Evolutionary conservation across 2,113 vertebrate species (phyloP).

Genomic region (Leptodactylus fuscus): DNA sequence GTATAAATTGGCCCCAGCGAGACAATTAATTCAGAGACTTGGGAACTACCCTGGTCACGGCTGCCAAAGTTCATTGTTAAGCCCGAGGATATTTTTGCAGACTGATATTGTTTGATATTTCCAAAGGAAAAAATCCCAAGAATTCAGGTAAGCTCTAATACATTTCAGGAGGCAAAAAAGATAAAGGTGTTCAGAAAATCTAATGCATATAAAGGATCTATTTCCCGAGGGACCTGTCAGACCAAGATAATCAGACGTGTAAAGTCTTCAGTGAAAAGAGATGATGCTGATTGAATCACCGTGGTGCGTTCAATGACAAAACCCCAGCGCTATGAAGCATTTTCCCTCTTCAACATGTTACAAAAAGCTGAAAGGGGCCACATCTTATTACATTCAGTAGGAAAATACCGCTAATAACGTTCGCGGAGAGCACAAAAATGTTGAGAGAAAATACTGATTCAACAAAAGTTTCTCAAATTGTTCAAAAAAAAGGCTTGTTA

Average conservation of each 20-base stretch:
- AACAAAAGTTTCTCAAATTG: slow-evolving; percentile 7
- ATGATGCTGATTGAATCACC: slow-evolving; percentile 47
- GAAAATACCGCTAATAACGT: slow-evolving; percentile 16
- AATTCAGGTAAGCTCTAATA: slow-evolving; percentile 48
- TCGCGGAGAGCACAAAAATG: neutral
- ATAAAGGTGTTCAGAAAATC: slow-evolving; percentile 45
- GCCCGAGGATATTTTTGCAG: slow-evolving; percentile 43
- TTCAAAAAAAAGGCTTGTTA: neutral
- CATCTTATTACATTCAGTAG: slow-evolving; percentile 17
- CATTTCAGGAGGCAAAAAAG: slow-evolving; percentile 43
- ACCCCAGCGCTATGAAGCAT: slow-evolving; percentile 8
- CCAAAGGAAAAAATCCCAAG: slow-evolving; percentile 24
- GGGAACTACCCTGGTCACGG: slow-evolving; percentile 12
- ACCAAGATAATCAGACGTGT: slow-evolving; percentile 53
- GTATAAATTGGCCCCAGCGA: slow-evolving; percentile 46
- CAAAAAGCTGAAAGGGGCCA: slow-evolving; percentile 16
- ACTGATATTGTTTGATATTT: slow-evolving; percentile 47
- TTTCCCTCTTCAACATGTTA: slow-evolving; percentile 32
- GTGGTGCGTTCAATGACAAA: slow-evolving; percentile 3
- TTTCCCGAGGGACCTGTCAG: slow-evolving; percentile 54
- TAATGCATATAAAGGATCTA: slow-evolving; percentile 53
- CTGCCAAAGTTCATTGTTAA: slow-evolving; percentile 45
- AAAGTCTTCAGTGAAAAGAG: slow-evolving; percentile 48
- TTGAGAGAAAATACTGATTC: slow-evolving; percentile 26
- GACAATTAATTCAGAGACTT: slow-evolving; percentile 27